Base-by-base conservation (phyloP, 2,888 invertebrate genomes). In the Synergus umbraculus region DNA sequence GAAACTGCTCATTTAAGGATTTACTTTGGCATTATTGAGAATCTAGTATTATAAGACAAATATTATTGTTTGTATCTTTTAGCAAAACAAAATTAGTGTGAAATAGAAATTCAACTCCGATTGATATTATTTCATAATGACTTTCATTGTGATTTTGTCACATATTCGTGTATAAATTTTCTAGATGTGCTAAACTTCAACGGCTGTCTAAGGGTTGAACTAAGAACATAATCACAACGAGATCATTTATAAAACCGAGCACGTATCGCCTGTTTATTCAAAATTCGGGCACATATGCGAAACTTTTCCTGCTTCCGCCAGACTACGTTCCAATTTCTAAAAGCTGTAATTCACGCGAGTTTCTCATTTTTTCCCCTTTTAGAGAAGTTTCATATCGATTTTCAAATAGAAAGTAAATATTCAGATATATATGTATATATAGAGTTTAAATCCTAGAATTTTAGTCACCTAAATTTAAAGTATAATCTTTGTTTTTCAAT, bases 231-330 rank as follows among this genome's bases (percentile, higher is more conserved):
- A 73, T 54, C 77, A 79, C 82, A 86, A 86, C 80, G 83, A 86
- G 83, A 82, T 81, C 81, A 81, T 86, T 87, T 85, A 73, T 82
- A 83, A 87, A 88, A 86, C 88, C 80, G 78, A 46, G 78, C 88
- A 89, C 88, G 88, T 87, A 85, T 76, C 80, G 79, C 83, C 86
- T 88, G 87, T 88, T 88, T 87, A 87, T 87, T 86, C 86, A 83
- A 87, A 88, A 86, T 85, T 86, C 81, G 81, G 82, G 81, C 82
- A 83, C 85, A 80, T 82, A 83, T 84, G 84, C 66, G 43, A 82
- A 83, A 84, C 80, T 84, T 81, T 78, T 60, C 76, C 73, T 78
- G 43, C 73, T 78, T 78, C 65, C 64, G 43, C 64, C 73, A 73
- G 29, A 54, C 54, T 29, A 69, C 49, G 49, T 69, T 69, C 49